phyloP scores from a whole-genome alignment of 2,797 vertebrate genomes.

The Tapera naevia region DNA sequence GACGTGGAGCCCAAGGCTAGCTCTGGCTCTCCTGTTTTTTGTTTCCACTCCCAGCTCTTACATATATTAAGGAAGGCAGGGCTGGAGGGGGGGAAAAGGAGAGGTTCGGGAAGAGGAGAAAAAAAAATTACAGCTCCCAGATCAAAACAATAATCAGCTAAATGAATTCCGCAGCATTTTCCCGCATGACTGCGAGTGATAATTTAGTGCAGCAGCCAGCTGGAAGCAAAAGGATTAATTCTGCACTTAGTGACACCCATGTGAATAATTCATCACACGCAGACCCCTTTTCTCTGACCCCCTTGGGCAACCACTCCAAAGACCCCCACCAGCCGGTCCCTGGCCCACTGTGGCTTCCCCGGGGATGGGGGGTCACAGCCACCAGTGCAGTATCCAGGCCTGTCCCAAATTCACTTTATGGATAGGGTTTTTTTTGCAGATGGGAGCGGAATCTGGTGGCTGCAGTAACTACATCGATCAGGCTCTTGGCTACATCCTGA shows the following conservation, averaged over 20 bases:
- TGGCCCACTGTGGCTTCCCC: not conserved
- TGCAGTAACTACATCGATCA: not conserved
- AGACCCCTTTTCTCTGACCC: conserved; percentile 64
- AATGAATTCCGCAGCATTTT: conserved; percentile 90
- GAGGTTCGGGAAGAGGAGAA: not conserved
- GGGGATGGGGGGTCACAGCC: not conserved
- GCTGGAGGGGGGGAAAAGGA: not conserved
- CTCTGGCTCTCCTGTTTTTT: conserved; percentile 10
- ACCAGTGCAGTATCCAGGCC: not conserved
- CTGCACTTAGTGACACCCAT: conserved; percentile 83
- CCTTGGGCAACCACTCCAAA: conserved; percentile 57
- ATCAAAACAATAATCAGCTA: conserved; percentile 83
- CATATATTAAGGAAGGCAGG: not conserved
- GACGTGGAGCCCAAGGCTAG: not conserved
- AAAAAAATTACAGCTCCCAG: conserved; percentile 57
- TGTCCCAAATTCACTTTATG: not conserved
- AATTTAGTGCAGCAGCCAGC: conserved; percentile 89
- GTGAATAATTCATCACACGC: conserved; percentile 82
- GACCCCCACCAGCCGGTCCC: conserved; percentile 56
- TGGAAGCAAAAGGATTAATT: conserved; percentile 90
- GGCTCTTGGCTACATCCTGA: not conserved
- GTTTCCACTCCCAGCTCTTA: conserved; percentile 35
- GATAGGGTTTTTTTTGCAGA: not conserved
- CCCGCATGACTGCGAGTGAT: conserved; percentile 86
- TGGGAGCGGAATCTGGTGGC: not conserved